Evolutionary conservation across 2,113 vertebrate genomes (phyloP), one percentile per base, ranked within the genome.

Genomic region (Nycticryphes semicollaris): DNA sequence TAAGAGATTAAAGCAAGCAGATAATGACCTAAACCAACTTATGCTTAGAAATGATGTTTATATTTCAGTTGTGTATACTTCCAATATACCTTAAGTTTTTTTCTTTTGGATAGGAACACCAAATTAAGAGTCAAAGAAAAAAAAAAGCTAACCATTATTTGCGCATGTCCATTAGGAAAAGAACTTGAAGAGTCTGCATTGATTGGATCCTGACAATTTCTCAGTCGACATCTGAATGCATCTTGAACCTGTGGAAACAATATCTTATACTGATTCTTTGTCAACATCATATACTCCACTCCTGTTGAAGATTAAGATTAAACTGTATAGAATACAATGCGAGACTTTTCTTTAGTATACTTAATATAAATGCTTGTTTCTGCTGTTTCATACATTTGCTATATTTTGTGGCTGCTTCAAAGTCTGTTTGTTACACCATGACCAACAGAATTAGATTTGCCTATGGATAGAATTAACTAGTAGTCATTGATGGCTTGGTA

Each of bases 171-270:
- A 43, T 99, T 99, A 96, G 99, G 99, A 98, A 99, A 99, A 87
- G 99, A 99, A 96, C 99, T 99, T 56, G 99, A 99, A 88, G 99
- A 99, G 94, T 99, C 99, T 93, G 98, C 99, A 67, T 98, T 99
- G 95, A 99, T 99, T 84, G 99, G 99, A 96, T 99, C 99, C 90
- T 99, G 99, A 96, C 99, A 99, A 98, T 99, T 99, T 98, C 99
- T 98, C 78, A 99, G 97, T 60, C 99, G 98, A 98, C 99, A 99
- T 98, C 99, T 98, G 97, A 99, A 99, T 76, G 99, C 99, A 95
- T 99, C 99, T 97, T 99, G 99, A 94, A 99, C 99, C 99, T 99
- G 93, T 89, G 66, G 64, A 94, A 94, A 94, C 30, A 94, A 91
- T 27, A 90, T 51, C 47, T 96, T 75, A 69, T 54, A 84, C 85